Conservation (phyloP, 1,140 invertebrate species). For the Penaeus japonicus region DNA sequence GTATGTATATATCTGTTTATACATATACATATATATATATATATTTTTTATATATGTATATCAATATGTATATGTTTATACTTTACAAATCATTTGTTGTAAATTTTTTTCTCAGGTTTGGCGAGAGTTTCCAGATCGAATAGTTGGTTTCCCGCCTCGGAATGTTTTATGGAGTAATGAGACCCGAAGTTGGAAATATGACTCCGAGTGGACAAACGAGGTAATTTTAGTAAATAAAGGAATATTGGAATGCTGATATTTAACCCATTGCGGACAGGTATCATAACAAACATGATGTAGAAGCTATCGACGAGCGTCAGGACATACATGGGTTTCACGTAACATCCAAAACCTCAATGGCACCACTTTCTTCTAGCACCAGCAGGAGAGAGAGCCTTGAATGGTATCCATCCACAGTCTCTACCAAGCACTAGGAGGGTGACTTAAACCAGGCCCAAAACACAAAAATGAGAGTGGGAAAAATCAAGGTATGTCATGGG, state of each 20-base stretch:
- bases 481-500: no score
- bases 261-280: no score
- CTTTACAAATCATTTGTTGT: neutral
- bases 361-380: no score
- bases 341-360: no score
- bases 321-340: neutral
- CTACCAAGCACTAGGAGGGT: no score
- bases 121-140: conserved; percentile 91
- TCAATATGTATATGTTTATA: neutral
- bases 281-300: no score
- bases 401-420: no score
- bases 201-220: conserved; percentile 94
- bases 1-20: neutral
- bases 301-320: no score
- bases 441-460: no score
- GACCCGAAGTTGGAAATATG: conserved; percentile 85
- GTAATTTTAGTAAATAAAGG: conserved; percentile 76
- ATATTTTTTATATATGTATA: neutral
- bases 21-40: neutral
- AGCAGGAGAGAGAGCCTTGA: no score
- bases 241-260: neutral
- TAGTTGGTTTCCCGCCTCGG: conserved; percentile 89
- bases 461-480: no score
- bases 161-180: conserved; percentile 89
- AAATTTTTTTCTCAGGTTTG: conserved; percentile 75